These are phyloP conservation scores for Enteromius viviparus DNA, from an alignment of 2,797 vertebrate genomes.

Conservation along the genomic window DNA sequence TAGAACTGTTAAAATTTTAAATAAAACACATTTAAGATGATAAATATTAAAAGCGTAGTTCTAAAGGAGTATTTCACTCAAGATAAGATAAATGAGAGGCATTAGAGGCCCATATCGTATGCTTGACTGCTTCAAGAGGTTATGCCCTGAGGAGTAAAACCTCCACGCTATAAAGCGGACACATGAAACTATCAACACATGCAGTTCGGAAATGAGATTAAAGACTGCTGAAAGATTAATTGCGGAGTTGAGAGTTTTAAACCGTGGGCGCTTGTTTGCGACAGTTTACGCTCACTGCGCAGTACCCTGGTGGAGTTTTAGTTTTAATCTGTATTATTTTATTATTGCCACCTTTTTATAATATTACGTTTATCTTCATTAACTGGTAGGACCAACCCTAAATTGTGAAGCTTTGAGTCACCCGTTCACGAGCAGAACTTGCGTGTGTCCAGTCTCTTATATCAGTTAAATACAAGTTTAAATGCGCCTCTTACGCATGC, in stretches of 20 bases:
- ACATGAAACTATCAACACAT: neutral
- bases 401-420: neutral
- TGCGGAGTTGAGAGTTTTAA: neutral
- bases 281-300: neutral
- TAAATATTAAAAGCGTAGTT: neutral
- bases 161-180: neutral
- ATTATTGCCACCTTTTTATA: neutral
- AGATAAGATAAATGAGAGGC: neutral
- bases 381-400: too few relatives aligned
- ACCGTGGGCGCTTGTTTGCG: neutral
- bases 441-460: slow-evolving; percentile 76
- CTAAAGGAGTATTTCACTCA: neutral
- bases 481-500: slow-evolving; percentile 86
- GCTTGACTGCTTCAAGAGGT: slow-evolving; percentile 8
- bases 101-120: neutral
- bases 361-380: neutral
- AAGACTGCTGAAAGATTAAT: too few relatives aligned
- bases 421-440: neutral
- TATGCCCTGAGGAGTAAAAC: neutral
- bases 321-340: neutral
- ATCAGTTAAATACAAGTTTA: slow-evolving; percentile 86
- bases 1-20: neutral
- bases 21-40: neutral
- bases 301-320: neutral
- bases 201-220: neutral